These are phyloP conservation scores for Agrilus planipennis DNA, from an alignment of 1,140 invertebrate genomes.

Conservation along the genomic window DNA sequence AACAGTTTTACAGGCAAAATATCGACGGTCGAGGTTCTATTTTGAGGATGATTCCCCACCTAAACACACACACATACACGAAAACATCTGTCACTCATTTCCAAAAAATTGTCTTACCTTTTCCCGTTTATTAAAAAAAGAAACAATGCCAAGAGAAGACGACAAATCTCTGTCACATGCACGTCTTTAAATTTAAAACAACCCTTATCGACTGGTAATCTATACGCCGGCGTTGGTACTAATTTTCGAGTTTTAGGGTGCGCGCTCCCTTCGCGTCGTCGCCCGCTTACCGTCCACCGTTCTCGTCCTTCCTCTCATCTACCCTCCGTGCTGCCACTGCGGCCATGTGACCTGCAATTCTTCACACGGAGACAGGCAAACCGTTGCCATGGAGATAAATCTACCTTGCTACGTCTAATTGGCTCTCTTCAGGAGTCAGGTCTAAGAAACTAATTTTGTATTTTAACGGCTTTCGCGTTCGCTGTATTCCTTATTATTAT, in stretches of 20 bases:
- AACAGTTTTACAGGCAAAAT: too few species aligned
- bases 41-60: too few species aligned
- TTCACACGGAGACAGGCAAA: constrained; percentile 28
- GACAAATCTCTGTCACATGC: constrained; percentile 13
- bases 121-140: background rate
- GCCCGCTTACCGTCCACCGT: background rate
- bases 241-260: constrained; percentile 7
- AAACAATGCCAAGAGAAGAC: constrained; percentile 4
- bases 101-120: too few species aligned
- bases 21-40: too few species aligned
- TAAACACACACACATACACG: too few species aligned
- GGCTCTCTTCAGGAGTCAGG: constrained; percentile 27
- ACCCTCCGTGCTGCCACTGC: background rate
- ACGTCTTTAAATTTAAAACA: constrained; percentile 14
- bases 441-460: constrained; percentile 31
- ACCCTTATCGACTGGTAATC: constrained; percentile 16
- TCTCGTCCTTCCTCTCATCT: background rate
- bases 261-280: constrained; percentile 1
- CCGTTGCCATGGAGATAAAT: constrained; percentile 34
- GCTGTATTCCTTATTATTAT: too few species aligned
- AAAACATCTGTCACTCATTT: background rate
- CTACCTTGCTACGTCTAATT: constrained; percentile 31
- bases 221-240: constrained; percentile 10
- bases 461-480: constrained; percentile 10
- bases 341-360: constrained; percentile 30